Evolutionary conservation across 2,113 vertebrate species (phyloP), one percentile per base, ranked within the genome.

Genomic region (Triplophysa tibetana): DNA sequence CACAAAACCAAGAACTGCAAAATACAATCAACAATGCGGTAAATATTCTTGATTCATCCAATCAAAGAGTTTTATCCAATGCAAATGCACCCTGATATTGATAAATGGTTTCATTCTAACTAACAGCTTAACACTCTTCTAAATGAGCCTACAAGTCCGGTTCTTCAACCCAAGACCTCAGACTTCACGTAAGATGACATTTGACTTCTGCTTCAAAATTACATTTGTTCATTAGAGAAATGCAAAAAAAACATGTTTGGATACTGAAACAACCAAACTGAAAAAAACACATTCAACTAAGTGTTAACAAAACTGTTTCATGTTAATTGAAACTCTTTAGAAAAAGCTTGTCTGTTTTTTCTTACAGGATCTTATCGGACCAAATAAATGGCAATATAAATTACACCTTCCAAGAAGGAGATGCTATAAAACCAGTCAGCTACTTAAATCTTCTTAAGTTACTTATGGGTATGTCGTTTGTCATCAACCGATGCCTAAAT

Each of bases 71-170:
- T 16, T 1, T 0, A 1, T n/a, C 19, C n/a, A 48, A 17, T 21
- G n/a, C 0, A 23, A 9, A 60, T 43, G 1, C 0, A 1, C 0
- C 13, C 10, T 2, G 60, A 2, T 4, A 16, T 29, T 74, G 2
- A 74, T 60, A 0, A 23, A n/a, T 21, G 9, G 4, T 41, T 70
- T 52, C 16, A 50, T n/a, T 61, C 24, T 56, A 3, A 33, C 33
- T 33, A 33, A 33, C 70, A 74, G 70, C n/a, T 74, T 19, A 74
- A 74, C 33, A 60, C 54, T 60, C 70, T 74, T 43, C 52, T 74
- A 54, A 74, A 74, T 41, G 54, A 74, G 13, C 70, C 70, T 13
- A 11, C 5, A 12, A 60, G 4, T 9, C 1, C 4, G 2, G 4
- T 1, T 0, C 60, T 73, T 3, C 2, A n/a, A 14, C 29, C n/a